These are phyloP conservation scores for Syrista parreyssii DNA, from an alignment of 2,888 invertebrate species.

Conservation along the genomic window DNA sequence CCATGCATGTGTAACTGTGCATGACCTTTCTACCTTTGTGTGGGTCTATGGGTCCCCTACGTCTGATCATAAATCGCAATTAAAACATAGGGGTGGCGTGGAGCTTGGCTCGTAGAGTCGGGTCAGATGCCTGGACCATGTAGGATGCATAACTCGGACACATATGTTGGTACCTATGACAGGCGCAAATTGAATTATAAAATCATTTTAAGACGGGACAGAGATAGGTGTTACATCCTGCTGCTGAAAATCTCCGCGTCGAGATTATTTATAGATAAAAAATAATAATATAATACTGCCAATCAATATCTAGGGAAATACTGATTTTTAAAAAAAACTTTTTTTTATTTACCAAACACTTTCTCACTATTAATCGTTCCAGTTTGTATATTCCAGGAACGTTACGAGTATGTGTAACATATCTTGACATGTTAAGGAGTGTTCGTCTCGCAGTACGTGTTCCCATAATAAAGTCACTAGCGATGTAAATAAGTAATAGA, in stretches of 20 bases:
- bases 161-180: not conserved
- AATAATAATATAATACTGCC: not conserved
- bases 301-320: not conserved
- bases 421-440: not conserved
- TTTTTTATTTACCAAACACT: not conserved
- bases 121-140: not conserved
- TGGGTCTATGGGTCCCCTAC: conserved; percentile 3
- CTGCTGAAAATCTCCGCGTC: not conserved
- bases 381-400: not conserved
- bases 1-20: not conserved
- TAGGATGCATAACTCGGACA: conserved; percentile 1
- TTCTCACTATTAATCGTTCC: not conserved
- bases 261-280: not conserved
- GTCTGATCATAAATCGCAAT: conserved; percentile 8
- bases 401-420: not conserved
- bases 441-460: not conserved
- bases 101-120: not conserved
- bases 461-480: not conserved
- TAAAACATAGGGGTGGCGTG: conserved; percentile 7
- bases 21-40: not conserved
- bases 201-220: conserved; percentile 2
- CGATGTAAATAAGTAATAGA: not conserved
- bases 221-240: conserved; percentile 1
- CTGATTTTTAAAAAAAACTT: not conserved
- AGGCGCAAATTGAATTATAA: conserved; percentile 3